Evolutionary conservation across 53 echinoderm and acorn worm species (phyloP).

Genomic region (Zoroaster sp.): DNA sequence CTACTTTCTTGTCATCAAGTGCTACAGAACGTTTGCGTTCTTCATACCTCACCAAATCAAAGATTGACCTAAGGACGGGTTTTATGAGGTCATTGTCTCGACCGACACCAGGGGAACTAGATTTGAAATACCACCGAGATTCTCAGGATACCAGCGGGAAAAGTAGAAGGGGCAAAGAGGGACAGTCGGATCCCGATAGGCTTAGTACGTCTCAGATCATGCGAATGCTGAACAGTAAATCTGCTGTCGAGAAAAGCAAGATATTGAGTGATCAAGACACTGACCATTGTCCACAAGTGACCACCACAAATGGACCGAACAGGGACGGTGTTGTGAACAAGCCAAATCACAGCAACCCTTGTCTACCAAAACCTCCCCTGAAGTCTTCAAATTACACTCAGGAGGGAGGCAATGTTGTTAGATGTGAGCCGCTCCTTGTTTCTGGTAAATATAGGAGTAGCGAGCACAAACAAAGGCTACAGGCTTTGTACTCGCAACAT

Average conservation of each 20-base stretch:
- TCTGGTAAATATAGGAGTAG: background rate
- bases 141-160: background rate
- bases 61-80: conserved; percentile 63
- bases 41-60: conserved; percentile 7
- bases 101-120: conserved; percentile 75
- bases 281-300: background rate
- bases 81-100: conserved; percentile 70
- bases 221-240: conserved; percentile 21
- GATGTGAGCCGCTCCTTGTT: conserved; percentile 17
- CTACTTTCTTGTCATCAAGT: background rate
- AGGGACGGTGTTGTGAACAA: background rate
- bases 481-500: conserved; percentile 34
- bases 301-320: background rate
- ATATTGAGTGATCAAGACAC: background rate
- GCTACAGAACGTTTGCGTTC: background rate
- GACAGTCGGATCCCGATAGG: conserved; percentile 24
- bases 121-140: conserved; percentile 61
- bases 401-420: background rate
- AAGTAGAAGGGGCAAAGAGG: background rate
- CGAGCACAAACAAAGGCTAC: conserved; percentile 28
- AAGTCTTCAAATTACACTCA: background rate
- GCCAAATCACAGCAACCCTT: background rate
- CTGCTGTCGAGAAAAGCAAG: background rate
- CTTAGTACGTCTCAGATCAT: conserved; percentile 29
- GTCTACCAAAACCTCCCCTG: background rate